Base-by-base conservation (phyloP, 2,888 invertebrate genomes). In the Drosophila maculinotata region DNA sequence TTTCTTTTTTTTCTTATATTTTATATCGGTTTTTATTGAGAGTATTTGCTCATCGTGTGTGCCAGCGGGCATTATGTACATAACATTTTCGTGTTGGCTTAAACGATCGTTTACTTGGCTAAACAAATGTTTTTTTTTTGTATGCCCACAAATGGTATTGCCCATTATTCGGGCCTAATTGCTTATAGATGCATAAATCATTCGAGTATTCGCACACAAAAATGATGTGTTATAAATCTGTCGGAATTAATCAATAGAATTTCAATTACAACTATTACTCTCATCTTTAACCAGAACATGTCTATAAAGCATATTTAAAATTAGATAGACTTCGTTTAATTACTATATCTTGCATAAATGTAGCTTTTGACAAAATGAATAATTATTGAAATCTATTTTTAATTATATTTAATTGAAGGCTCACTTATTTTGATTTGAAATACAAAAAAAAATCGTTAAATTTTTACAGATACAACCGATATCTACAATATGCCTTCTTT, bases 31-130 rank as follows among this genome's bases (percentile, higher is more conserved):
- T 67, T 71, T 72, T 72, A 72, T 72, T 72, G 65, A 76, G 76
- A 70, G 70, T 72, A 76, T 72, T 81, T 65, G 75, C 42, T 77
- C 68, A 76, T 67, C 52, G 39, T 65, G 57, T 75, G 42, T 76
- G 59, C 73, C 56, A 39, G 17, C 17, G 36, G 71, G 58, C 66
- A 69, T 74, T 72, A 72, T 76, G 36, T 76, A 76, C 76, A 72
- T 76, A 76, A 71, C 65, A 75, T 69, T 64, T 56, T 54, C 33
- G 74, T 73, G 67, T 58, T 58, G 67, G 42, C 85, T 81, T 79
- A 79, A 84, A 78, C 54, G 77, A 72, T 82, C 68, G 54, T 67
- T 77, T 83, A 79, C 76, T 81, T 82, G 72, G 85, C 79, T 79
- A 82, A 67, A 75, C 66, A 83, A 82, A 76, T 79, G 66, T 53